phyloP scores from a whole-genome alignment of 2,113 vertebrate genomes.

The rat (Rattus norvegicus) region DNA sequence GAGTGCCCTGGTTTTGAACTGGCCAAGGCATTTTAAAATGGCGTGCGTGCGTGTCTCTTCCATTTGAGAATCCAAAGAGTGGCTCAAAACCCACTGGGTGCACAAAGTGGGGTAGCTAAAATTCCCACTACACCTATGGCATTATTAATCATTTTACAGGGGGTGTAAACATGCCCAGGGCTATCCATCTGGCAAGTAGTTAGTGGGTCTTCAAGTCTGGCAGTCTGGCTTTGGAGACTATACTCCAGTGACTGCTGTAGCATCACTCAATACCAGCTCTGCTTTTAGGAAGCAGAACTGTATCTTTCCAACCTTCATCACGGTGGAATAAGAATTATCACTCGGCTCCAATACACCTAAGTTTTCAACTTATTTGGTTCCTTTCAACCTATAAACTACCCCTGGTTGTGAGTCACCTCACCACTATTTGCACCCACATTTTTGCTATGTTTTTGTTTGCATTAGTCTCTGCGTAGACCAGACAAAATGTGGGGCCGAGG shows the following conservation, averaged over 20 bases:
- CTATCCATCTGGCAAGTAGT: not conserved
- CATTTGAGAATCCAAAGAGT: no score
- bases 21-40: no score
- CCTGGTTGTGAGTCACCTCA: not conserved
- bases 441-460: not conserved
- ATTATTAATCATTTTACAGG: not conserved
- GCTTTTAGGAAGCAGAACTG: constrained; percentile 27
- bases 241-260: not conserved
- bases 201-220: not conserved
- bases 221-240: constrained; percentile 1
- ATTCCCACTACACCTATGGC: not conserved
- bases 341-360: not conserved
- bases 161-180: not conserved
- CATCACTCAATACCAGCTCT: not conserved
- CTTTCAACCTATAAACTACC: constrained; percentile 18
- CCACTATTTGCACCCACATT: not conserved
- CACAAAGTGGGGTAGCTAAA: no score
- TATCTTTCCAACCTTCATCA: not conserved
- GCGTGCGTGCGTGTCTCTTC: no score
- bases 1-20: no score
- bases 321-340: not conserved
- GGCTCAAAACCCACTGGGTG: no score
- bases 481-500: not conserved
- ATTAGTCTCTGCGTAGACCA: constrained; percentile 29
- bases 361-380: constrained; percentile 22